Base-by-base conservation (phyloP, 2,888 invertebrate species). In the Chirona hameri region DNA sequence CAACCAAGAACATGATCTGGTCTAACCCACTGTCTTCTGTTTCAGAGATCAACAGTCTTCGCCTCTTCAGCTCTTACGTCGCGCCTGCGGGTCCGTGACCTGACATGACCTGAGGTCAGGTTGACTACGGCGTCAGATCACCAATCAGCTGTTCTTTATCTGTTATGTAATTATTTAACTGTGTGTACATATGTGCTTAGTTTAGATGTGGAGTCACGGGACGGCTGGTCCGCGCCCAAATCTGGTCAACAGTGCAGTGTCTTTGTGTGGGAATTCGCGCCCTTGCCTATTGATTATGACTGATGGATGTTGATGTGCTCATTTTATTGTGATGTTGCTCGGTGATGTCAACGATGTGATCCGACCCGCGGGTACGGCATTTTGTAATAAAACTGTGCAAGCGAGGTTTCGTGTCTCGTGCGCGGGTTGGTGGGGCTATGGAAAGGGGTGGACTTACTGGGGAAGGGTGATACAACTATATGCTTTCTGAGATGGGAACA, bases 211-310 rank as follows among this genome's bases (percentile, higher is more conserved):
- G 76, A 46, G 76, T 76, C 76, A 76, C 76, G 76, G 76, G 76
- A 4, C 24, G 76, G 46, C 76, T 46, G 46, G 76, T 76, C 76
- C 76, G 21, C 39, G 46, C 72, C 31, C 76, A 1, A 76, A 14
- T 76, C 76, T 76, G 76, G 76, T 76, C 76, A 76, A 46, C 76
- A 46, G 21, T 39, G 46, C 39, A 76, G 76, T 76, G 76, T 76
- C 76, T 24, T 39, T 24, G 76, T 76, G 15, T 76, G 76, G 76
- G 76, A 76, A 76, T 76, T 76, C 76, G 76, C 76, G 76, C 76
- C 39, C 76, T n/a, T 72, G 24, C 14, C 12, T 10, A n/a, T 24
- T 60, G 60, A 60, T 60, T 15, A 60, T 60, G 57, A 60, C n/a
- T 60, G n/a, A 60, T 60, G 60, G 52, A 24, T 24, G 60, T 15